phyloP scores from a whole-genome alignment of 2,797 vertebrate genomes.

The Anolis apletophallus region DNA sequence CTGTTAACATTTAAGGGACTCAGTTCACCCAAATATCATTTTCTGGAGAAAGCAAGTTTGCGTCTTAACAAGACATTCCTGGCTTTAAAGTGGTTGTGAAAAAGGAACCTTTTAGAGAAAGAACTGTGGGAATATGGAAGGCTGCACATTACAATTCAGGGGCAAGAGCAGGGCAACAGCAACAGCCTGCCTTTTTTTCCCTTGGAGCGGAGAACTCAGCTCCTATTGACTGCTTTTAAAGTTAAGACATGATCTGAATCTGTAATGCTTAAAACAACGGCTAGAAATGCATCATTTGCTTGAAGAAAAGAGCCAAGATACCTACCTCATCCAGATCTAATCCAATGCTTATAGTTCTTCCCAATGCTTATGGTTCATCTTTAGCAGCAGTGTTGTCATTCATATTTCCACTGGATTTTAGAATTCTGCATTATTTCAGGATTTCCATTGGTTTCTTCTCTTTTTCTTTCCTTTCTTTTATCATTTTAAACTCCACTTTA shows the following conservation, averaged over 20 bases:
- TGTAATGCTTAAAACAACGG: constrained; percentile 7
- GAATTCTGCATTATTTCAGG: neutral
- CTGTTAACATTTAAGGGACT: neutral
- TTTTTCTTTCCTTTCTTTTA: neutral
- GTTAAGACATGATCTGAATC: neutral
- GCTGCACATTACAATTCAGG: neutral
- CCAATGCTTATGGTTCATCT: neutral
- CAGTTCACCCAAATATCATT: neutral
- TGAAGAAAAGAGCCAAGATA: neutral
- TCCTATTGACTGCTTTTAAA: neutral
- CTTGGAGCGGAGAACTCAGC: neutral
- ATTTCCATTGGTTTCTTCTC: neutral
- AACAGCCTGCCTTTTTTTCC: neutral
- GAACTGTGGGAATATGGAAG: neutral
- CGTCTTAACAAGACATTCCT: neutral
- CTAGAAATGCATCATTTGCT: neutral
- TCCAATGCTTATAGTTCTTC: neutral
- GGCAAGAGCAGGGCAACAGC: neutral
- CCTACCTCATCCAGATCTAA: neutral
- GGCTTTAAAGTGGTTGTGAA: neutral
- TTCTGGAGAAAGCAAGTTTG: neutral
- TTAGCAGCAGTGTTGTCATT: neutral
- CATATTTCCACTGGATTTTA: neutral
- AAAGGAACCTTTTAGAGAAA: neutral
- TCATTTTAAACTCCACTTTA: neutral